A percentile compares a stretch with the other conserved stretches of the same genome.
phyloP scores from a whole-genome alignment of 2,113 vertebrate genomes.

The Oncorhynchus tshawytscha region DNA sequence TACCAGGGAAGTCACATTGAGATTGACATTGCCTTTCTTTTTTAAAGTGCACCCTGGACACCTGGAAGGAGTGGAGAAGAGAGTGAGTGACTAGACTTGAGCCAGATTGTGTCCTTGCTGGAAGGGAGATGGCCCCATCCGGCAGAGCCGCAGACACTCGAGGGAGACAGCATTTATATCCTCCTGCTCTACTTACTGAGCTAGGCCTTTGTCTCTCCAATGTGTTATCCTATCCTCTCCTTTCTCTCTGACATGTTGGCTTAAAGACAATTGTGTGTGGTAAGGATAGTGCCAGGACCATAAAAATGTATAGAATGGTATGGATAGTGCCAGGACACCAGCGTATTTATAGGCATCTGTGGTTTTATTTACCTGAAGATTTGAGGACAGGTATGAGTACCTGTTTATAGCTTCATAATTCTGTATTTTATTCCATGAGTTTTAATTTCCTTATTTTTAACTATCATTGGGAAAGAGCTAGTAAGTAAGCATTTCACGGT shows the following conservation, averaged over 20 bases:
- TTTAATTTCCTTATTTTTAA: too few relatives aligned
- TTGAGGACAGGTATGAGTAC: too few relatives aligned
- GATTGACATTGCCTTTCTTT: too few relatives aligned
- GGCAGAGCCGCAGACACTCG: background rate
- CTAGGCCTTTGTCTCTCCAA: background rate
- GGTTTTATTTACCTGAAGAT: too few relatives aligned
- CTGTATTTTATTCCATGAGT: too few relatives aligned
- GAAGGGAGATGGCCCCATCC: background rate
- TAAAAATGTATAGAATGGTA: too few relatives aligned
- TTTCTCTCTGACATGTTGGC: background rate
- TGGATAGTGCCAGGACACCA: background rate
- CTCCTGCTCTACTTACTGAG: constrained; percentile 3
- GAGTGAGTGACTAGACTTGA: background rate
- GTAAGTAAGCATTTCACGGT: too few relatives aligned
- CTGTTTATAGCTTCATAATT: too few relatives aligned
- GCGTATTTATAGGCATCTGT: background rate
- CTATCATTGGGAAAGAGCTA: too few relatives aligned
- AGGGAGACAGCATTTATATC: constrained; percentile 1
- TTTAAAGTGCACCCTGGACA: constrained; percentile 6
- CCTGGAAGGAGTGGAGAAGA: constrained; percentile 34
- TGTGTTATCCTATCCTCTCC: background rate
- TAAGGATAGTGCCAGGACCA: background rate
- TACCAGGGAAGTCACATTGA: too few relatives aligned
- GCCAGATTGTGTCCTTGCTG: background rate
- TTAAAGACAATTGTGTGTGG: background rate